phyloP scores from a whole-genome alignment of 2,888 invertebrate species.

The Diabrotica balteata region DNA sequence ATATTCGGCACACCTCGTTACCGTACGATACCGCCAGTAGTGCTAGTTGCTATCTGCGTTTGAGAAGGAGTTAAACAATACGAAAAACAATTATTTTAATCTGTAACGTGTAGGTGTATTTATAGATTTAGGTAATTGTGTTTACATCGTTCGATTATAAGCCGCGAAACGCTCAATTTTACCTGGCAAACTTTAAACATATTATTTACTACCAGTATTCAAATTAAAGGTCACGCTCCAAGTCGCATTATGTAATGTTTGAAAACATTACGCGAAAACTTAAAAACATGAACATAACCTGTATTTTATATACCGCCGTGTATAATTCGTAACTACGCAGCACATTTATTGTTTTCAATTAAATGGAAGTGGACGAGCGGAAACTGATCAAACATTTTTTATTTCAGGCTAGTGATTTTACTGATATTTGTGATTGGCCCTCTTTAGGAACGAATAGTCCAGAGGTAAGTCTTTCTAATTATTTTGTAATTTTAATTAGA shows the following conservation, averaged over 20 bases:
- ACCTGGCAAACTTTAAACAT: not conserved
- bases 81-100: not conserved
- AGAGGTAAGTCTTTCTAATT: constrained; percentile 55
- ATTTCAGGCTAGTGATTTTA: constrained; percentile 82
- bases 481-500: not conserved
- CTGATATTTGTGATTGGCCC: constrained; percentile 92
- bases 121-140: constrained; percentile 2
- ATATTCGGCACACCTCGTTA: too few relatives aligned
- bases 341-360: constrained; percentile 4
- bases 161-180: not conserved
- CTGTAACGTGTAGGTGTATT: constrained; percentile 1
- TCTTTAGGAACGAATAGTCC: constrained; percentile 75
- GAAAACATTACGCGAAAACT: constrained; percentile 3
- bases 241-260: constrained; percentile 7
- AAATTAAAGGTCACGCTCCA: not conserved
- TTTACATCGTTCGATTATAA: not conserved
- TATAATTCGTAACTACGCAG: constrained; percentile 6
- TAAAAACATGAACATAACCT: constrained; percentile 7
- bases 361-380: constrained; percentile 5
- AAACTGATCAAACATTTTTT: constrained; percentile 32
- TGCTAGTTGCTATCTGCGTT: not conserved
- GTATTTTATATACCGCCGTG: not conserved
- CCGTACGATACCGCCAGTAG: too few relatives aligned
- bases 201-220: not conserved
- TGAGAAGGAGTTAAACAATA: constrained; percentile 3